phyloP scores from a whole-genome alignment of 1,140 invertebrate species.

The Papilio machaon region DNA sequence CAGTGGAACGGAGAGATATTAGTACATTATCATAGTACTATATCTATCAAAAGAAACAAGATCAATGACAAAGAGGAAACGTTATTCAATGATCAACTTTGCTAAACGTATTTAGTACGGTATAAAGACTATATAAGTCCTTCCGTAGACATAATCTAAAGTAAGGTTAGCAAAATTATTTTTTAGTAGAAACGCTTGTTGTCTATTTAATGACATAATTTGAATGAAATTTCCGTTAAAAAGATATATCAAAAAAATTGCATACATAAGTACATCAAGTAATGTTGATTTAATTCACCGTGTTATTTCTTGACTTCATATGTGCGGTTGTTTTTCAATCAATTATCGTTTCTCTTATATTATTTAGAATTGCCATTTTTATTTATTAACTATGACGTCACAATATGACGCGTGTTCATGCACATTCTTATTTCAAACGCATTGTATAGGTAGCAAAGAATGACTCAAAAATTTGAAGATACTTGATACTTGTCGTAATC shows the following conservation, averaged over 20 bases:
- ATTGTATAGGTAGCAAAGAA: not conserved
- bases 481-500: not conserved
- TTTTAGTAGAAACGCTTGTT: not conserved
- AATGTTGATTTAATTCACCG: not conserved
- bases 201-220: constrained; percentile 10
- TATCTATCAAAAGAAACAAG: no score
- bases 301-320: not conserved
- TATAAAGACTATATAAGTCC: not conserved
- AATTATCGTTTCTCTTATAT: not conserved
- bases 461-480: not conserved
- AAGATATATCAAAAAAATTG: not conserved
- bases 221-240: constrained; percentile 14
- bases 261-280: not conserved
- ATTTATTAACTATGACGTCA: not conserved
- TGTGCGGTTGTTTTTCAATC: not conserved
- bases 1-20: no score
- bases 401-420: not conserved
- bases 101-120: no score
- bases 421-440: not conserved
- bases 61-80: no score
- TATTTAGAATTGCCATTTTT: no score
- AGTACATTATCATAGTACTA: no score
- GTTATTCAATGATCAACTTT: no score
- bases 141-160: not conserved
- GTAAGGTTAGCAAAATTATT: not conserved